These are phyloP conservation scores for Eilema depressum DNA, from an alignment of 2,888 invertebrate genomes.

Conservation along the genomic window DNA sequence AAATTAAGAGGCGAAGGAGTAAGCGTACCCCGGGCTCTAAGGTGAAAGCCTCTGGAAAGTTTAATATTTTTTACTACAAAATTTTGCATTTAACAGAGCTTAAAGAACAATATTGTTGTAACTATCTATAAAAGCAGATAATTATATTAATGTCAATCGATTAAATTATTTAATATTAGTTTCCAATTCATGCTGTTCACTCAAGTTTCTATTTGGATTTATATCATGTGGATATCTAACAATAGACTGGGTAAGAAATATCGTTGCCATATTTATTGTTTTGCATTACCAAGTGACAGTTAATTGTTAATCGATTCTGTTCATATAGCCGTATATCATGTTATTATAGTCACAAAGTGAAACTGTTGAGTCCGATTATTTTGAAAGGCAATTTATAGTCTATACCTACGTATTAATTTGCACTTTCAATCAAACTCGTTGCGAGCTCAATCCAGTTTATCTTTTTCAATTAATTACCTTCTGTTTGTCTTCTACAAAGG, in stretches of 20 bases:
- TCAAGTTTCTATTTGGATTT: not conserved
- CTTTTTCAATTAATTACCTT: too few relatives aligned
- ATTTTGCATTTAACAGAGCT: too few relatives aligned
- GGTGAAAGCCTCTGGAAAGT: too few relatives aligned
- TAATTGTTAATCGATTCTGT: slow-evolving; percentile 41
- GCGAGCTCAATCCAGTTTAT: not conserved
- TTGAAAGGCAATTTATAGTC: not conserved
- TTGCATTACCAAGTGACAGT: slow-evolving; percentile 41
- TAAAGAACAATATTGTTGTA: too few relatives aligned
- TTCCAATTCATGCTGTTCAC: not conserved
- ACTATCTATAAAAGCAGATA: too few relatives aligned
- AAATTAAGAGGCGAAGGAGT: too few relatives aligned
- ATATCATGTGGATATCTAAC: not conserved
- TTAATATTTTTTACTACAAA: too few relatives aligned
- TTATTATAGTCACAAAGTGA: slow-evolving; percentile 30
- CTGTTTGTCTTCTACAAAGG: too few relatives aligned
- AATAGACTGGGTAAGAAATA: not conserved
- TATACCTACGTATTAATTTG: not conserved
- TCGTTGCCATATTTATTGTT: not conserved
- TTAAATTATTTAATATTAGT: not conserved
- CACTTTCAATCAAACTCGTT: not conserved
- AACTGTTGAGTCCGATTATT: not conserved
- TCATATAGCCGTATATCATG: slow-evolving; percentile 31
- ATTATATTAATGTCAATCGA: not conserved
- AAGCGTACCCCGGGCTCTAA: too few relatives aligned